Conservation (phyloP, 2,797 vertebrate genomes). For the Neoniphon sammara region DNA sequence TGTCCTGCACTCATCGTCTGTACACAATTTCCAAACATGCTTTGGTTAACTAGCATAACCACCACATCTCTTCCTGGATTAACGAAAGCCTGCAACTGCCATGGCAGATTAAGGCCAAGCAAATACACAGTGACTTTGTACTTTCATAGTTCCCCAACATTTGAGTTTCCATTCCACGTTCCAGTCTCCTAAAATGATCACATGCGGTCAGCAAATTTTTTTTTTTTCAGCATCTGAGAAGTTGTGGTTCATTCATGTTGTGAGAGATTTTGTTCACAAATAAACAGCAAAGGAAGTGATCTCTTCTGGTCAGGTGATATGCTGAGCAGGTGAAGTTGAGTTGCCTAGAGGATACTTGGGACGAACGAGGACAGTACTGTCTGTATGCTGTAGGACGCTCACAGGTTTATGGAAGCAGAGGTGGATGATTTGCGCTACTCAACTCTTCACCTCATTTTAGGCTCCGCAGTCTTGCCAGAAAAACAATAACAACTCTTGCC, state of each 20-base stretch:
- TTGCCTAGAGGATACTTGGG: slow-evolving; percentile 25
- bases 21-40: slow-evolving; percentile 80
- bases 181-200: slow-evolving; percentile 31
- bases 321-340: slow-evolving; percentile 23
- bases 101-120: slow-evolving; percentile 66
- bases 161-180: slow-evolving; percentile 35
- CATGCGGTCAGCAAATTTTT: slow-evolving; percentile 39
- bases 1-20: slow-evolving; percentile 71
- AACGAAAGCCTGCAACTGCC: slow-evolving; percentile 5
- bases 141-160: slow-evolving; percentile 14
- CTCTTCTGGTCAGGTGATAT: slow-evolving; percentile 19
- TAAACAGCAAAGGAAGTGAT: slow-evolving; percentile 37
- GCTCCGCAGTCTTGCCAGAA: slow-evolving; percentile 4
- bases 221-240: slow-evolving; percentile 45
- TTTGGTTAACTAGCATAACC: slow-evolving; percentile 86
- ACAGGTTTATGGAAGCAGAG: slow-evolving; percentile 49
- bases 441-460: slow-evolving; percentile 6
- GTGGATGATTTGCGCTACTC: slow-evolving; percentile 36
- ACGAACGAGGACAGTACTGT: slow-evolving; percentile 25
- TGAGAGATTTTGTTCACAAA: slow-evolving; percentile 10
- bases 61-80: slow-evolving; percentile 62
- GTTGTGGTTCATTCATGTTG: slow-evolving; percentile 20
- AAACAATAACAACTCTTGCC: slow-evolving; percentile 20
- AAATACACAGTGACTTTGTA: slow-evolving; percentile 37
- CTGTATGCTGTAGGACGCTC: slow-evolving; percentile 22